A percentile compares a stretch with the other conserved stretches of the same genome.
Conservation (phyloP, 2,797 vertebrate species). For the Dipus sagitta region DNA sequence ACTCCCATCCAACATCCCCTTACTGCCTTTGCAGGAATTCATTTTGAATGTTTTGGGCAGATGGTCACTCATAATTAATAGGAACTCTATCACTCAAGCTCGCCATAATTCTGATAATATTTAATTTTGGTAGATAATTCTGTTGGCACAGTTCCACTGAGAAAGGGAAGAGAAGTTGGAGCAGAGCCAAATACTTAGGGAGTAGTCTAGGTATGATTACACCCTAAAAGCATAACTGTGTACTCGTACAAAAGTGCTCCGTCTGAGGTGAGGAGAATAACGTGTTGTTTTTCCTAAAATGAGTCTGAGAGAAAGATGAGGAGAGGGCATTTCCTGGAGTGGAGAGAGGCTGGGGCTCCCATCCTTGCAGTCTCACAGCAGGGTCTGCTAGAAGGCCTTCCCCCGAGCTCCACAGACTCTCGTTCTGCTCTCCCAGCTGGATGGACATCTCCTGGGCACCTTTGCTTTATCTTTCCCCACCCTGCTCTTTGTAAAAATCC, state of each 20-base stretch:
- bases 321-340: background rate
- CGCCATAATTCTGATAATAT: slow-evolving; percentile 24
- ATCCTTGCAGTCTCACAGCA: background rate
- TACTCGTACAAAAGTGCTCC: background rate
- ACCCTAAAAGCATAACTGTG: background rate
- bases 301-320: background rate
- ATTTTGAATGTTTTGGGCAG: slow-evolving; percentile 39
- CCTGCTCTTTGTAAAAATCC: slow-evolving; percentile 15
- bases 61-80: slow-evolving; percentile 15
- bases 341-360: background rate
- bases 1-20: background rate
- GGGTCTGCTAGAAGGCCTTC: background rate
- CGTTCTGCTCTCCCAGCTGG: background rate
- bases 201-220: background rate
- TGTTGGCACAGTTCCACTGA: slow-evolving; percentile 6
- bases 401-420: background rate
- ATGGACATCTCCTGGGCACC: background rate
- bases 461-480: background rate
- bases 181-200: background rate
- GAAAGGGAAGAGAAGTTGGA: slow-evolving; percentile 1
- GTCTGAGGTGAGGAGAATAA: background rate
- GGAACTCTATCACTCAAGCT: slow-evolving; percentile 10
- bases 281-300: background rate
- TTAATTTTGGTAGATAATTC: slow-evolving; percentile 28
- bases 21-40: background rate